Conservation (phyloP, 2,888 invertebrate species). For the Pandemis cinnamomeana region DNA sequence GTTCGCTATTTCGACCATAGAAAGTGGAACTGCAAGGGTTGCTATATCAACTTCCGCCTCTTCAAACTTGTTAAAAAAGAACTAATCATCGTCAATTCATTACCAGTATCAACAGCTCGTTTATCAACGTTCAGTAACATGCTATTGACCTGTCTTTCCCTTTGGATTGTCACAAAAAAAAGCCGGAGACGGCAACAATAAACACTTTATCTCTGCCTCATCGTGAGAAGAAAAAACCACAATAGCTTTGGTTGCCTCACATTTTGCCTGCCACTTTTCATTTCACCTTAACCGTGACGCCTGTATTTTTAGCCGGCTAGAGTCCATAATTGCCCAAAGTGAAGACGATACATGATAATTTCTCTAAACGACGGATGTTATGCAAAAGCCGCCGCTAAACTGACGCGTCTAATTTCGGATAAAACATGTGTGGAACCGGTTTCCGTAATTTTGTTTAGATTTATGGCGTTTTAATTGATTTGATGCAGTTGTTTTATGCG, state of each 20-base stretch:
- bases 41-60: background rate
- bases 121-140: slow-evolving; percentile 19
- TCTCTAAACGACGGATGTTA: slow-evolving; percentile 40
- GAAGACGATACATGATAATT: slow-evolving; percentile 37
- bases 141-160: slow-evolving; percentile 40
- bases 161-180: slow-evolving; percentile 39
- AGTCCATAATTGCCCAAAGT: slow-evolving; percentile 22
- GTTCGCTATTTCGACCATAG: background rate
- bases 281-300: slow-evolving; percentile 31
- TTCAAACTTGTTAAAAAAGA: background rate
- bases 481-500: background rate
- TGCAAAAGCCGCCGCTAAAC: slow-evolving; percentile 32
- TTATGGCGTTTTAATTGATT: slow-evolving; percentile 16
- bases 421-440: slow-evolving; percentile 18
- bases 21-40: background rate
- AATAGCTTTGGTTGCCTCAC: slow-evolving; percentile 47
- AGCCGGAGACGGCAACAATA: slow-evolving; percentile 39
- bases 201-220: slow-evolving; percentile 45
- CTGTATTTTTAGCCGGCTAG: slow-evolving; percentile 19
- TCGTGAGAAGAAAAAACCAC: slow-evolving; percentile 47
- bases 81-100: slow-evolving; percentile 11
- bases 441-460: slow-evolving; percentile 22
- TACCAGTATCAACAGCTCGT: slow-evolving; percentile 19
- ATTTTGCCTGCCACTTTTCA: slow-evolving; percentile 40
- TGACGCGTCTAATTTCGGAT: slow-evolving; percentile 29